Percentiles rank a stretch among this genome's conserved stretches.
These are phyloP conservation scores for Ctenopoma kingsleyae DNA, from an alignment of 2,797 vertebrate species.

Conservation along the genomic window DNA sequence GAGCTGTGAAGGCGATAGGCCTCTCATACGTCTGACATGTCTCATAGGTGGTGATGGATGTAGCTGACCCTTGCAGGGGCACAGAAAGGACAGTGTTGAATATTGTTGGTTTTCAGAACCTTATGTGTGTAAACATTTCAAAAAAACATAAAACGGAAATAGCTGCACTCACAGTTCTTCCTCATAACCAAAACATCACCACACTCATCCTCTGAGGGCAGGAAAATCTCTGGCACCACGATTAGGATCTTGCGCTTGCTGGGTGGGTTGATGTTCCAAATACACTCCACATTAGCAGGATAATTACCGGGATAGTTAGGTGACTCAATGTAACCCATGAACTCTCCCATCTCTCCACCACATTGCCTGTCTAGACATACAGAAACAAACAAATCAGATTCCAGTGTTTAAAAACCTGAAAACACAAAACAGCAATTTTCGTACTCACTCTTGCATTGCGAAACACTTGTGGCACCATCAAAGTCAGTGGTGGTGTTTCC, in stretches of 20 bases:
- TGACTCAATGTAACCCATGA: constrained; percentile 98
- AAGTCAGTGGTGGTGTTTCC: constrained; percentile 99
- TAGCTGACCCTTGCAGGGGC: constrained; percentile 88
- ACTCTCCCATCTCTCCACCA: constrained; percentile 96
- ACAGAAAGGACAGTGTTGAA: constrained; percentile 27
- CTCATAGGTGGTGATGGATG: constrained; percentile 98
- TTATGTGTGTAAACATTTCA: background rate
- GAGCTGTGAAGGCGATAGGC: constrained; percentile 97
- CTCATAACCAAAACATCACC: constrained; percentile 98
- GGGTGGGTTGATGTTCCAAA: constrained; percentile 98
- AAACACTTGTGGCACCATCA: constrained; percentile 94
- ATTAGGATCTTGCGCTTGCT: constrained; percentile 98
- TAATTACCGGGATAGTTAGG: constrained; percentile 99
- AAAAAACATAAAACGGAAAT: background rate
- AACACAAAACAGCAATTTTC: constrained; percentile 24
- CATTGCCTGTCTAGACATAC: constrained; percentile 91
- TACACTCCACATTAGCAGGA: constrained; percentile 93
- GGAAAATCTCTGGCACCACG: constrained; percentile 97
- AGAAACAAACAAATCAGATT: constrained; percentile 43
- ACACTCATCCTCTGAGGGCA: constrained; percentile 97
- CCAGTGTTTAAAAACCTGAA: background rate
- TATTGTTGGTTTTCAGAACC: background rate
- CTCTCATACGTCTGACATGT: constrained; percentile 98
- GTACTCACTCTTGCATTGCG: constrained; percentile 96
- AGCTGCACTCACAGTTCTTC: constrained; percentile 94